Percentiles rank a stretch among this genome's conserved stretches.
phyloP scores from a whole-genome alignment of 2,113 vertebrate genomes.

The Pachyramphus minor region DNA sequence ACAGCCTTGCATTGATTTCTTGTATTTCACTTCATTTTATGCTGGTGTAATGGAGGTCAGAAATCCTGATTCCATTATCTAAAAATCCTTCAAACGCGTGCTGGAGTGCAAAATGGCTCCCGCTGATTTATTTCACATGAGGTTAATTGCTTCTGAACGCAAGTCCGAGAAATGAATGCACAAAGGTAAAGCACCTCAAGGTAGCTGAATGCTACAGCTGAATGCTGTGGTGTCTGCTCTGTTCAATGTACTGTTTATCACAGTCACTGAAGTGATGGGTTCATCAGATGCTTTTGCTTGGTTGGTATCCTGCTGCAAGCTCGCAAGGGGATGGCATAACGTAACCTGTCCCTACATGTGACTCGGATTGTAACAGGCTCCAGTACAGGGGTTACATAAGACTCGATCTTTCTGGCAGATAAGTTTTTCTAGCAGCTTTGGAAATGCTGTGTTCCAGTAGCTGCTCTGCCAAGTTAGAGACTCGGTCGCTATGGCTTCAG shows the following conservation, averaged over 20 bases:
- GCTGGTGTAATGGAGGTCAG: conserved; percentile 22
- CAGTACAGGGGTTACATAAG: conserved; percentile 6
- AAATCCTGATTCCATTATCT: conserved; percentile 38
- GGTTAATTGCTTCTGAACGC: conserved; percentile 45
- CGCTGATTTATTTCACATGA: conserved; percentile 37
- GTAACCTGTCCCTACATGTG: background rate
- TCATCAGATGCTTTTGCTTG: background rate
- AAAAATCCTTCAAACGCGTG: conserved; percentile 32
- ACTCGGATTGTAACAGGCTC: background rate
- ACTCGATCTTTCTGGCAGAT: background rate
- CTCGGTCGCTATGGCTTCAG: background rate
- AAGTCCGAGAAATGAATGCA: background rate
- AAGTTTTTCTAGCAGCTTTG: background rate
- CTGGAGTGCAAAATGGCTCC: conserved; percentile 15
- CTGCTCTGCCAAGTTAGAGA: conserved; percentile 20
- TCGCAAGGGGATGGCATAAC: background rate
- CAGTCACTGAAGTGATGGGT: background rate
- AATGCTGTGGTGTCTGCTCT: background rate
- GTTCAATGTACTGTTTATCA: background rate
- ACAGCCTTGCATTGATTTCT: conserved; percentile 29
- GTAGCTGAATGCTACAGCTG: background rate
- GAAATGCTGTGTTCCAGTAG: background rate
- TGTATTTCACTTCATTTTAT: conserved; percentile 25
- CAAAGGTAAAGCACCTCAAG: conserved; percentile 2
- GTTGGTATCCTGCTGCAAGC: background rate